Evolutionary conservation across 2,888 invertebrate genomes (phyloP).

Genomic region (Sminthurinus aureus): DNA sequence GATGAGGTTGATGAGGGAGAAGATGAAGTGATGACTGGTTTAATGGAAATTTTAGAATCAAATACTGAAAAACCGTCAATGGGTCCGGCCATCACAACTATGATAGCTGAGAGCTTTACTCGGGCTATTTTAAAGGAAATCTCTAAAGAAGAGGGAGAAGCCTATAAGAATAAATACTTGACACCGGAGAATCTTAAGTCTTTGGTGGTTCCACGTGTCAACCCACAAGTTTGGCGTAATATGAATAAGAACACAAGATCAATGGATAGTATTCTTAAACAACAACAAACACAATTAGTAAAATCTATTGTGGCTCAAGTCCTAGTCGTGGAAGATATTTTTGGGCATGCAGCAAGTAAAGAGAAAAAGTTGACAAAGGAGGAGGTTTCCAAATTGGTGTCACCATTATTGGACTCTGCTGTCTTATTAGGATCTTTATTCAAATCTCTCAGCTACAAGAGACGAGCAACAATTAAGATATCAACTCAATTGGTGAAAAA

Average conservation of each 20-base stretch:
- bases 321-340: not conserved
- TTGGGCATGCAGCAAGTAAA: not conserved
- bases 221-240: not conserved
- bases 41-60: not conserved
- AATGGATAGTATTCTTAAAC: not conserved
- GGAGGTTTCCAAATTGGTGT: not conserved
- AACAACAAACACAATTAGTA: not conserved
- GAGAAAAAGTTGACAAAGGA: not conserved
- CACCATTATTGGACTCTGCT: not conserved
- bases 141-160: not conserved
- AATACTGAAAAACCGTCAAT: not conserved
- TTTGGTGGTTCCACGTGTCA: not conserved
- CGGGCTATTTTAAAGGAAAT: not conserved
- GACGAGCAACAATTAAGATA: not conserved
- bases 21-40: not conserved
- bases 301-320: not conserved
- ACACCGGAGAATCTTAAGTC: not conserved
- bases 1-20: not conserved
- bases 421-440: too few species aligned
- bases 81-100: not conserved
- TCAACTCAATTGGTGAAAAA: not conserved
- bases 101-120: not conserved
- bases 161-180: not conserved
- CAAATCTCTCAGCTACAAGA: not conserved
- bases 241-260: not conserved